Base-by-base conservation (phyloP, 2,888 invertebrate genomes). In the Baronia brevicornis region DNA sequence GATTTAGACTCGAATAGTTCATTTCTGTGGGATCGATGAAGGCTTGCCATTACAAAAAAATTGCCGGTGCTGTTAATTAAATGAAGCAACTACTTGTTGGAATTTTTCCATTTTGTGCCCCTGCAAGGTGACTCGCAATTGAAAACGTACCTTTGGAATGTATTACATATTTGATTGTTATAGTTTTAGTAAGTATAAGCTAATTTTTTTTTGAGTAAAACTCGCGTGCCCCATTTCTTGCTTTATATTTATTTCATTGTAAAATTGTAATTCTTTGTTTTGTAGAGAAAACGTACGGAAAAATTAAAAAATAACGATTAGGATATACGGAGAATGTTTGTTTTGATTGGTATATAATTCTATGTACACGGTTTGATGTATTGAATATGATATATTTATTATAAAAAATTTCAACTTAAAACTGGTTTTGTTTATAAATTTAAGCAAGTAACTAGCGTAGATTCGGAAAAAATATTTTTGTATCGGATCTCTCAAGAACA, bases 171-270 rank as follows among this genome's bases (percentile, higher is more conserved):
- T 46, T 28, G 10, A 28, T 51, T 54, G 45, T 59, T 56, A 45
- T 54, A 51, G 51, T 54, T 50, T 46, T 52, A 47, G 47, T 43
- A 45, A 36, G 33, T 33, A 43, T 44, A 45, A 32, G 29, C 13
- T 31, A 46, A 46, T 41, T 38, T 43, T 41, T 38, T 43, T 58
- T 64, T 70, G 80, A 80, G 80, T 80, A 54, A 69, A 77, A 80
- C 80, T 80, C 80, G 65, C 39, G 33, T 52, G 71, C 73, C 75
- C 59, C 54, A 59, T 59, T 47, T 66, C 69, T 74, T 74, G 73
- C 69, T 67, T 62, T 60, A 58, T 60, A 63, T 54, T 54, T 73
- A 61, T 68, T 70, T 73, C 66, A 73, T 71, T 66, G 34, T 51
- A 46, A 42, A 28, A 24, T 10, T 25, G 29, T 35, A 35, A n/a